These are phyloP conservation scores for Apogon hyalosoma DNA, from an alignment of 2,797 vertebrate genomes.

Conservation along the genomic window DNA sequence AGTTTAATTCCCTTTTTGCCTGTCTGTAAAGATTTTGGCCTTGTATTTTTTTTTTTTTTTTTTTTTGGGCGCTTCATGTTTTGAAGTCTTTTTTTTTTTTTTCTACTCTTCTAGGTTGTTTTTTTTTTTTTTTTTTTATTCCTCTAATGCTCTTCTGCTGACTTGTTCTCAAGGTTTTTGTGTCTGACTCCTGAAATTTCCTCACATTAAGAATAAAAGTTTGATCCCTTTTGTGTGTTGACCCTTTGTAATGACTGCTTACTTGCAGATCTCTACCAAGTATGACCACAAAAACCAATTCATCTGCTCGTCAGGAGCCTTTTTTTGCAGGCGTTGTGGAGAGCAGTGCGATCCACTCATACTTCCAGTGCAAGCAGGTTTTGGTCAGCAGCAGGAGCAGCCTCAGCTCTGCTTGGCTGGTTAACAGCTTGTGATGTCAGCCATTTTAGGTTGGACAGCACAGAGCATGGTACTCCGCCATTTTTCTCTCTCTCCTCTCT, in stretches of 20 bases:
- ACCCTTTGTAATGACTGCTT: conserved; percentile 33
- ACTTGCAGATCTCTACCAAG: conserved; percentile 48
- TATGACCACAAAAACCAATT: conserved; percentile 21
- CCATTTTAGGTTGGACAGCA: conserved; percentile 88
- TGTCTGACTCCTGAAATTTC: conserved; percentile 6
- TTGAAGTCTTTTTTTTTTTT: conserved; percentile 12
- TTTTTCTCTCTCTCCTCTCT: conserved; percentile 76
- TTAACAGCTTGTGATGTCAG: conserved; percentile 86
- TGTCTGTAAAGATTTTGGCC: not conserved
- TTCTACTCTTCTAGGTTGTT: not conserved
- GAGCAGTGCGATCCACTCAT: conserved; percentile 36
- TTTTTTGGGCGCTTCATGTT: not conserved
- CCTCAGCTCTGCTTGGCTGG: conserved; percentile 80
- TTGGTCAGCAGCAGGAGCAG: conserved; percentile 73
- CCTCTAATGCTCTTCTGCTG: not conserved
- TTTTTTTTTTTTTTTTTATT: no score
- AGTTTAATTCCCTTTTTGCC: conserved; percentile 7
- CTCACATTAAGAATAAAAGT: conserved; percentile 15
- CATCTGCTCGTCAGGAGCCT: conserved; percentile 26
- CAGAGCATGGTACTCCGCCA: conserved; percentile 83
- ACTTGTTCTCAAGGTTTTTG: not conserved
- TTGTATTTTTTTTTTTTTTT: not conserved
- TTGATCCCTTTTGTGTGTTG: conserved; percentile 6
- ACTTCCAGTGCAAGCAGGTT: conserved; percentile 54
- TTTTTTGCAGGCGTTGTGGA: conserved; percentile 21